Base-by-base conservation (phyloP, 2,797 vertebrate species). In the Nyctibius grandis region DNA sequence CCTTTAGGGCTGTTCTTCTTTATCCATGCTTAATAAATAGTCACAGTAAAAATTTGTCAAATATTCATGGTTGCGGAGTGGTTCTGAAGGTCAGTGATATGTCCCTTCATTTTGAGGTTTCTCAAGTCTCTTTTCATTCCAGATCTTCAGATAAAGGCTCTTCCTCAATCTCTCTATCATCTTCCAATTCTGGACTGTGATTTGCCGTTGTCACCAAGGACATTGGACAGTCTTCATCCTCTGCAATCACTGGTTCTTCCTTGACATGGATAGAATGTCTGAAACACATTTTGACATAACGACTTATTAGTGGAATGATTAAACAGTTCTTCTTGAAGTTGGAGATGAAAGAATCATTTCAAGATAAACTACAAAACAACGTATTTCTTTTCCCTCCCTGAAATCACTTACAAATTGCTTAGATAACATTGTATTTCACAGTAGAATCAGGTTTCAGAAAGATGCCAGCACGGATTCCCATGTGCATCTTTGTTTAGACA, bases 11-110 rank as follows among this genome's bases (percentile, higher is more conserved):
- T 98, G 98, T 99, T 96, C 98, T 99, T 98, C 98, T 98, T 99
- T 98, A 98, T 98, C 98, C 99, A 99, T 99, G 99, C 99, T 99
- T 98, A 99, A 99, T 99, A 99, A 99, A 99, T 99, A 99, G 99
- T 99, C 99, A 99, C 98, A 99, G 99, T 99, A 99, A 98, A 98
- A 98, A 98, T 98, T 97, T 98, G 98, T 98, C 98, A 99, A 98
- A 98, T 98, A 98, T 98, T 98, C 97, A 98, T 98, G 98, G 98
- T 98, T 98, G 98, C 75, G 98, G 98, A 99, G 99, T 99, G 99
- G 98, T 99, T 99, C 97, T 98, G 98, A 98, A 98, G 98, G 98
- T 97, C 98, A 98, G 97, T 97, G 96, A 97, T 96, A 98, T 98
- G 98, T 98, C 98, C 98, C 98, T 98, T 98, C 98, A 97, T 95